Conservation (phyloP, 2,113 vertebrate genomes). For the Toxostoma redivivum region DNA sequence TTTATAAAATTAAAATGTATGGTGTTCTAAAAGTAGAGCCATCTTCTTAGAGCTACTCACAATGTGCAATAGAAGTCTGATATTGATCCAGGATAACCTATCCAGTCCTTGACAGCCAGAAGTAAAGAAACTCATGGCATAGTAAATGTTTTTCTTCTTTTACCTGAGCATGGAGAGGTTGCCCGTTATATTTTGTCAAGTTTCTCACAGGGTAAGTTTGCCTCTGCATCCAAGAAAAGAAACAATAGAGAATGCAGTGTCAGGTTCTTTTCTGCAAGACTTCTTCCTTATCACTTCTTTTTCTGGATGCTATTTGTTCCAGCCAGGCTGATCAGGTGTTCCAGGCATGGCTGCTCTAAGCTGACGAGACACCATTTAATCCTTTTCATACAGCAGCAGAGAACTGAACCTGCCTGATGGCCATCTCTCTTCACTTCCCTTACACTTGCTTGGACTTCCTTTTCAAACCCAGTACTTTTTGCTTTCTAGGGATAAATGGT, state of each 20-base stretch:
- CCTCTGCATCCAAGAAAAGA: background rate
- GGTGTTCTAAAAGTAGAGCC: background rate
- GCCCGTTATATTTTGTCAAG: background rate
- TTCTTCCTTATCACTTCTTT: background rate
- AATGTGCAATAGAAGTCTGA: background rate
- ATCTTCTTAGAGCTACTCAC: background rate
- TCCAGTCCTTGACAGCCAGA: background rate
- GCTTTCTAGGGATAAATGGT: background rate
- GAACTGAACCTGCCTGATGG: background rate
- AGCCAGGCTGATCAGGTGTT: background rate
- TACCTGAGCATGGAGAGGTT: background rate
- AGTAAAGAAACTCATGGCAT: background rate
- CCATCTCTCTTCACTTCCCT: background rate
- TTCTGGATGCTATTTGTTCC: background rate
- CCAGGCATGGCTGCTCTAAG: background rate
- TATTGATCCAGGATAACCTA: background rate
- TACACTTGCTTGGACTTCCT: background rate
- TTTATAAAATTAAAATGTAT: background rate
- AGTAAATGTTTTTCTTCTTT: background rate
- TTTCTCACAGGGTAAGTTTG: background rate
- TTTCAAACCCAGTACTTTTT: background rate
- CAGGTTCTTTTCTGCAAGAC: background rate
- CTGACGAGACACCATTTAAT: background rate
- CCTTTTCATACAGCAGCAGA: background rate
- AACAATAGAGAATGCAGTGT: background rate